Base-by-base conservation (phyloP, 1,140 invertebrate genomes). In the Drosophila pruinosa region DNA sequence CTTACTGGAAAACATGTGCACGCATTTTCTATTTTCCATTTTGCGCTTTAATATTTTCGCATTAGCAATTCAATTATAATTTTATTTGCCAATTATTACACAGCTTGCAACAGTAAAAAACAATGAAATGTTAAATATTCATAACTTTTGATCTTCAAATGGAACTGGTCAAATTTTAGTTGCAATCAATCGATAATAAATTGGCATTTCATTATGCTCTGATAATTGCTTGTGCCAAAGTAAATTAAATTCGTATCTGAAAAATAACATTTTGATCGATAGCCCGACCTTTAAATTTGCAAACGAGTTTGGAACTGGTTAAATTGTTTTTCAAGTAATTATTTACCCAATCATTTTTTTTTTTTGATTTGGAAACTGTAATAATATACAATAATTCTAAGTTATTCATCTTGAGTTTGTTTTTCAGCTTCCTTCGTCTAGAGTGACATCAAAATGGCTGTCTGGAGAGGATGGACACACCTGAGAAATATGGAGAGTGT, bases 61-160 rank as follows among this genome's bases (percentile, higher is more conserved):
- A 31, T 69, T 47, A 22, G 19, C 73, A 74, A 78, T 81, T 65
- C 64, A 81, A 78, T 78, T 82, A 71, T 74, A 61, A 77, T 70
- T 61, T 39, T 59, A 41, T 82, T 77, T 74, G 52, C 28, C 52
- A 61, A 70, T 73, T 38, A 70, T 70, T 63, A 47, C 31, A 36
- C 4, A 38, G 52, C 45, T 21, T n/a, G 39, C 26, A 69, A 61
- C n/a, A 19, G 28, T 50, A 56, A 64, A 61, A 57, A 56, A 54
- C 41, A 47, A 26, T 31, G 14, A 14, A 26, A 39, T 6, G 26
- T 2, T 14, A 24, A 14, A 12, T n/a, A 7, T 47, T 26, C 4
- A 24, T 48, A 24, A 24, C 12, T 26, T 21, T 48, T 24, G 21
- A 26, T 48, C n/a, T 34, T 10, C 24, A 47, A 47, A 15, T 19